Conservation (phyloP, 2,797 vertebrate species). For the Argya squamiceps region DNA sequence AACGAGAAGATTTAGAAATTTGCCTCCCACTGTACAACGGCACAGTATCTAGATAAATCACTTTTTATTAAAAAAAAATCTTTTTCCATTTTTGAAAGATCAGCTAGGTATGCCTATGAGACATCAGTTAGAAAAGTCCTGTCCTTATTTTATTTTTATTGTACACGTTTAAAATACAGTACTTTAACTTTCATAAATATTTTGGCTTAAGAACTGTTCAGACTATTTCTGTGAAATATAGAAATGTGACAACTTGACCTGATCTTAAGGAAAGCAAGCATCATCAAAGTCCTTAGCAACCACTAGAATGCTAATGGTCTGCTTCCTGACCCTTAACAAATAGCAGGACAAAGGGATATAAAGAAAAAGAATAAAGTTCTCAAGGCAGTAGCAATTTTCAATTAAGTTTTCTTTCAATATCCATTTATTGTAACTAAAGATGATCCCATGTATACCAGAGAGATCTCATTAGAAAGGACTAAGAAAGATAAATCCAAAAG, state of each 20-base stretch:
- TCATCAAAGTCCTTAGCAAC: neutral
- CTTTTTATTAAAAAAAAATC: neutral
- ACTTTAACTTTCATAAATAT: neutral
- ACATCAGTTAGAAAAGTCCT: neutral
- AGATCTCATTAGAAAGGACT: neutral
- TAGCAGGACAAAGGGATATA: neutral
- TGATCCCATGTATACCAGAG: neutral
- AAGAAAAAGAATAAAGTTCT: neutral
- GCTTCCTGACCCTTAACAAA: neutral
- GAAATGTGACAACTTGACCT: neutral
- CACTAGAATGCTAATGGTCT: neutral
- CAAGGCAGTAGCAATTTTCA: neutral
- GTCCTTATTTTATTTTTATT: neutral
- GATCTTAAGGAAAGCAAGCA: neutral
- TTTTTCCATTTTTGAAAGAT: neutral
- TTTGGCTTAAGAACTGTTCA: neutral
- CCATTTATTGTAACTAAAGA: neutral
- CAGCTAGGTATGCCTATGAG: neutral
- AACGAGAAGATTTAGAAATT: neutral
- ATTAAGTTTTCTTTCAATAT: neutral
- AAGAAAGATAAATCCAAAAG: neutral
- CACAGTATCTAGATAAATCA: neutral
- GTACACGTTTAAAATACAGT: neutral
- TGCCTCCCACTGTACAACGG: neutral
- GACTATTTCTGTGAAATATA: neutral